Evolutionary conservation across 1,140 invertebrate genomes (phyloP).

Genomic region (Trissolcus basalis): DNA sequence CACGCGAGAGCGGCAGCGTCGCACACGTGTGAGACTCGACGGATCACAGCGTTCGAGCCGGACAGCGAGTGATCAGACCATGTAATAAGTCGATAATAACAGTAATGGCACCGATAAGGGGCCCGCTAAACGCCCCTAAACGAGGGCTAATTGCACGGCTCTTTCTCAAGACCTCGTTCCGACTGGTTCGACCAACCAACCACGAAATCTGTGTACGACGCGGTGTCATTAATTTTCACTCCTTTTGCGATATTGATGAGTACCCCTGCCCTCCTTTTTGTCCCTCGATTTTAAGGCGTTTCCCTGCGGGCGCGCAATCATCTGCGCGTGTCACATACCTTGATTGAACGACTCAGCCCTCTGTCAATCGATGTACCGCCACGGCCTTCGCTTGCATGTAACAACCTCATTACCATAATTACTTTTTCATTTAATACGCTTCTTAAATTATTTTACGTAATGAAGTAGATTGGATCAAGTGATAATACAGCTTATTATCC

Average conservation of each 20-base stretch:
- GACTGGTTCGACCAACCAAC: conserved; percentile 31
- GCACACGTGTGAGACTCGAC: conserved; percentile 32
- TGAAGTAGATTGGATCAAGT: conserved; percentile 21
- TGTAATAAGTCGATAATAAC: conserved; percentile 76
- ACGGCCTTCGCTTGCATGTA: conserved; percentile 20
- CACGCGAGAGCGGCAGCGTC: conserved; percentile 49
- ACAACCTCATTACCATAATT: conserved; percentile 51
- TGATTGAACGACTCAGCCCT: conserved; percentile 41
- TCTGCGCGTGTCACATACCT: conserved; percentile 47
- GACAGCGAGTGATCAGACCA: conserved; percentile 36
- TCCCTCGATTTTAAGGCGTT: conserved; percentile 38
- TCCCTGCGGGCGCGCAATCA: conserved; percentile 47
- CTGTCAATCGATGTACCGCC: conserved; percentile 44
- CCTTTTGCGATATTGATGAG: conserved; percentile 60
- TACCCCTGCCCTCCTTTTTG: conserved; percentile 3
- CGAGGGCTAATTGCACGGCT: conserved; percentile 72
- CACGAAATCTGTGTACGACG: conserved; percentile 47
- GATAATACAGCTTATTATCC: conserved; percentile 9
- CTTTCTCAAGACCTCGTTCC: conserved; percentile 35
- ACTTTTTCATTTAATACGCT: conserved; percentile 30
- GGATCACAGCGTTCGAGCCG: background rate
- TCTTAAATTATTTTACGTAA: conserved; percentile 42
- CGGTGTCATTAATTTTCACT: conserved; percentile 68
- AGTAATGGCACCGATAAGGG: conserved; percentile 73
- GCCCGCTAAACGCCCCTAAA: conserved; percentile 73